phyloP scores from a whole-genome alignment of 2,113 vertebrate genomes.

The Athene cunicularia region DNA sequence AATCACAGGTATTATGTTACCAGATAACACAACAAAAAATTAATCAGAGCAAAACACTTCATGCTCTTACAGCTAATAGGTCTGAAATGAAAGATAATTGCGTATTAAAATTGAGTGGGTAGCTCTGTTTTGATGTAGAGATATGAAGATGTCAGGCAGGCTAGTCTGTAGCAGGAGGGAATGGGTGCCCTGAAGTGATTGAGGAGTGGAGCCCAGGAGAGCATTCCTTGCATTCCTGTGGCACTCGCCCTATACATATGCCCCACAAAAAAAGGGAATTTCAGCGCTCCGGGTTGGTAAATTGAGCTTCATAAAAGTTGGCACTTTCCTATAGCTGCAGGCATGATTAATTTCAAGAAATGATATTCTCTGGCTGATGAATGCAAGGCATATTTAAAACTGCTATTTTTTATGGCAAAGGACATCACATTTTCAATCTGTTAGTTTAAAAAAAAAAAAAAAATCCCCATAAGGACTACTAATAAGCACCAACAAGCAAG shows the following conservation, averaged over 20 bases:
- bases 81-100: constrained; percentile 55
- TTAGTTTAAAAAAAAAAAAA: neutral
- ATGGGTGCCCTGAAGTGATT: constrained; percentile 41
- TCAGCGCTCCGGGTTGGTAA: neutral
- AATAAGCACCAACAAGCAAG: neutral
- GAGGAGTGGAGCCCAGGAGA: constrained; percentile 14
- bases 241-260: neutral
- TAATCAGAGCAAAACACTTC: neutral
- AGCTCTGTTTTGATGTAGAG: constrained; percentile 55
- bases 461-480: neutral
- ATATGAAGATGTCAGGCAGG: constrained; percentile 37
- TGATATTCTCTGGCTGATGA: neutral
- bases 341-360: constrained; percentile 24
- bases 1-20: neutral
- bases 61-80: constrained; percentile 14
- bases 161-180: neutral
- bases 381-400: neutral
- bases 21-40: neutral
- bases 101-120: constrained; percentile 54
- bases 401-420: neutral
- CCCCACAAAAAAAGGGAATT: constrained; percentile 18
- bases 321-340: constrained; percentile 14
- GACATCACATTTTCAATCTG: neutral
- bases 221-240: constrained; percentile 47
- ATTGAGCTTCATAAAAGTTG: neutral